Evolutionary conservation across 2,888 invertebrate species (phyloP).

Genomic region (Sepiola atlantica): DNA sequence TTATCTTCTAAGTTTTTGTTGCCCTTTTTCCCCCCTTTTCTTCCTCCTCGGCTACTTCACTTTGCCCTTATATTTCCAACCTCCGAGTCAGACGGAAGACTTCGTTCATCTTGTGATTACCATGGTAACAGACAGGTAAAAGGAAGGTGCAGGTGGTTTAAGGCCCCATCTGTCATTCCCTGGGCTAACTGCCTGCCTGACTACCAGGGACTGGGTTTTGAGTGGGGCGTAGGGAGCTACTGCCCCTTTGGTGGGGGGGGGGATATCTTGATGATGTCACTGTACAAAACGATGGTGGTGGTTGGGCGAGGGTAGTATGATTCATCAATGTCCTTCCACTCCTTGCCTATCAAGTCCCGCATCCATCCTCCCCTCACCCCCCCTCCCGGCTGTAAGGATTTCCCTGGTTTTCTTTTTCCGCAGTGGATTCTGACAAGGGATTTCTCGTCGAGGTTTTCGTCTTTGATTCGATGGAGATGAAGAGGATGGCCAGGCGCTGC

Average conservation of each 20-base stretch:
- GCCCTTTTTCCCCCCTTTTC: neutral
- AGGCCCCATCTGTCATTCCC: neutral
- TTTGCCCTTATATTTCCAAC: neutral
- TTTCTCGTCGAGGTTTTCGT: neutral
- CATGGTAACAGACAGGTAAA: slow-evolving; percentile 12
- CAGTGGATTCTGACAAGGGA: neutral
- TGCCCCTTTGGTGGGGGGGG: no score
- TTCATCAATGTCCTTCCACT: neutral
- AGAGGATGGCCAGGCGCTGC: neutral
- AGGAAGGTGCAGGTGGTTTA: slow-evolving; percentile 34
- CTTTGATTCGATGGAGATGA: neutral
- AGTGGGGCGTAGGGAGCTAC: neutral
- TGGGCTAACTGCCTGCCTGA: neutral
- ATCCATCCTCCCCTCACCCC: neutral
- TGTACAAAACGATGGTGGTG: neutral
- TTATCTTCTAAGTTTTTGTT: neutral
- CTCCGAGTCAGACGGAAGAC: neutral
- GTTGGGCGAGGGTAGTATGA: neutral
- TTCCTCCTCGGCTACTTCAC: neutral
- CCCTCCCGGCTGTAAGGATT: neutral
- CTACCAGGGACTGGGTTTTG: neutral
- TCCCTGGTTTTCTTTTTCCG: neutral
- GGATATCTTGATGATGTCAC: neutral
- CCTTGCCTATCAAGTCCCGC: neutral
- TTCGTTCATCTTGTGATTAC: neutral